A percentile compares a stretch with the other conserved stretches of the same genome.
Evolutionary conservation across 2,113 vertebrate species (phyloP).

Genomic region (Megalops atlanticus): DNA sequence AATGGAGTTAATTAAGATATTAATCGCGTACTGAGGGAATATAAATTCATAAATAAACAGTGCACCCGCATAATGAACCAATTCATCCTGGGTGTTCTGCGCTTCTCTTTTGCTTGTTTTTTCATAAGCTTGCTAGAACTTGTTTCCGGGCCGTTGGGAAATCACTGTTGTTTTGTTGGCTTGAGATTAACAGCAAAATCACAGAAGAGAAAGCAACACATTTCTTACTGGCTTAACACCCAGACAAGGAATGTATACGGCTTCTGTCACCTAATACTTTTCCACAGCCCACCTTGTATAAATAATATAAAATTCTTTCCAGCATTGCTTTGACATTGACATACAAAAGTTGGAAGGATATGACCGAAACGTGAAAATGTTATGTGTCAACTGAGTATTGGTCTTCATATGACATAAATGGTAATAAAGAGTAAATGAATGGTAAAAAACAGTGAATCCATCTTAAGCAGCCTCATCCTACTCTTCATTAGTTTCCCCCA

Average conservation of each 20-base stretch:
- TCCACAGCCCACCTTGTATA: not conserved
- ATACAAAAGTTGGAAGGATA: not conserved
- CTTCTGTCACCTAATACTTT: not conserved
- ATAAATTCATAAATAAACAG: constrained; percentile 54
- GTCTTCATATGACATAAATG: not conserved
- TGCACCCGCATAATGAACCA: constrained; percentile 45
- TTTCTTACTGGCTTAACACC: constrained; percentile 1
- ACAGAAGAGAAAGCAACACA: not conserved
- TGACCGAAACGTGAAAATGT: not conserved
- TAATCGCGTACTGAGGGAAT: constrained; percentile 43
- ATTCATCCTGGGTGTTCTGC: constrained; percentile 44
- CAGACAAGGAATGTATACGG: not conserved
- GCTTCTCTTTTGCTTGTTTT: constrained; percentile 14
- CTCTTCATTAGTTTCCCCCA: not conserved
- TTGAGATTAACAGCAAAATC: constrained; percentile 28
- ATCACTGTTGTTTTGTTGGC: constrained; percentile 28
- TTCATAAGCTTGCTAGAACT: constrained; percentile 30
- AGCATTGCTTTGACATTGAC: not conserved
- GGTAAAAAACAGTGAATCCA: not conserved
- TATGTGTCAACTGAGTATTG: not conserved
- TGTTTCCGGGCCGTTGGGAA: constrained; percentile 33
- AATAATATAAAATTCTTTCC: not conserved
- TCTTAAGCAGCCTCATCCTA: not conserved
- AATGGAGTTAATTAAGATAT: constrained; percentile 62
- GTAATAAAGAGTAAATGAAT: not conserved